Evolutionary conservation across 2,113 vertebrate species (phyloP).

Genomic region (Eulemur macaco): DNA sequence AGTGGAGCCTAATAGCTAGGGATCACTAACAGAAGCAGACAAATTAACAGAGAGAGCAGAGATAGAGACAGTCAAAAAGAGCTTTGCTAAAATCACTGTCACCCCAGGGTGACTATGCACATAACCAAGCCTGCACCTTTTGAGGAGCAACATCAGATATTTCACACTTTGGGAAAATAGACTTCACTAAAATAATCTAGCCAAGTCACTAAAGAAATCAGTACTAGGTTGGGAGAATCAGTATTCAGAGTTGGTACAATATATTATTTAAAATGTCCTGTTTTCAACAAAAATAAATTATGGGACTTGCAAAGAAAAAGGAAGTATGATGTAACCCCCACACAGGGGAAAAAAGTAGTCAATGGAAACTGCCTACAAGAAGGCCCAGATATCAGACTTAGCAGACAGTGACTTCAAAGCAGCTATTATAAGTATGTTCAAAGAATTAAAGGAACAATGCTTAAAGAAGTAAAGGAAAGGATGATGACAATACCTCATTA

Average conservation of each 20-base stretch:
- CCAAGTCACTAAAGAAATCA: not conserved
- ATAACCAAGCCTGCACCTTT: not conserved
- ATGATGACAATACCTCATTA: not conserved
- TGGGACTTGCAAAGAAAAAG: not conserved
- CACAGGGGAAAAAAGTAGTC: not conserved
- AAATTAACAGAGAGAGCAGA: not conserved
- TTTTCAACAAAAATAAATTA: not conserved
- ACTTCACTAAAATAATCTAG: conserved; percentile 24
- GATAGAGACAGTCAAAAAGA: not conserved
- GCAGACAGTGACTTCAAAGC: not conserved
- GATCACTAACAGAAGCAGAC: not conserved
- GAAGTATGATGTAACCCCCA: not conserved
- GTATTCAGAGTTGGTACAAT: not conserved
- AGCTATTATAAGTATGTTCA: not conserved
- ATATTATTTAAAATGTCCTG: not conserved
- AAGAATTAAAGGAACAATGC: not conserved
- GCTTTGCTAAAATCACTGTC: not conserved
- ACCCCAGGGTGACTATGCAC: not conserved
- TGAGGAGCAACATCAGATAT: not conserved
- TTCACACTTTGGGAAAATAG: not conserved
- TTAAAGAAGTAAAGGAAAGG: conserved; percentile 16
- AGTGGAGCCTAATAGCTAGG: not conserved
- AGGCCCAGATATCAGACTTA: not conserved
- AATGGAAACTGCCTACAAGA: not conserved
- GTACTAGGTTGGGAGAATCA: not conserved